Conservation (phyloP, 2,888 invertebrate genomes). For the Alentia gelatinosa region DNA sequence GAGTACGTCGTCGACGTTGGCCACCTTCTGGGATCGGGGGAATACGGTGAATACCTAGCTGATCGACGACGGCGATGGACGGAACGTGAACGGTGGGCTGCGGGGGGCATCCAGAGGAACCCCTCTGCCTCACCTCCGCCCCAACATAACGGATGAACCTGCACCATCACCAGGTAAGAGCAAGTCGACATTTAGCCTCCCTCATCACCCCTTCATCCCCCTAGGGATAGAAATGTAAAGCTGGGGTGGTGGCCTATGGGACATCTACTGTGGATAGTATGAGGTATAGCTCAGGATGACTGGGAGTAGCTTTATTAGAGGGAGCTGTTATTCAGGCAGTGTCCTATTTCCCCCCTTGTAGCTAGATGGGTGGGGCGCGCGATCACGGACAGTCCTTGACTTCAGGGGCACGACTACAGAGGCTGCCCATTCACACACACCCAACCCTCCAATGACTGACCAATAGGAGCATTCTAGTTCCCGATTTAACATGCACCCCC, state of each 20-base stretch:
- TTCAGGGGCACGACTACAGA: background rate
- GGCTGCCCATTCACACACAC: background rate
- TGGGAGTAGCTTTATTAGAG: background rate
- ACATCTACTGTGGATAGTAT: no score
- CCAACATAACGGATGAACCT: background rate
- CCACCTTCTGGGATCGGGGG: background rate
- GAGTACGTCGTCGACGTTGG: background rate
- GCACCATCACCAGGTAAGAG: background rate
- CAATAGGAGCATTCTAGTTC: background rate
- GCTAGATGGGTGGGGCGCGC: background rate
- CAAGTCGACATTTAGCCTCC: background rate
- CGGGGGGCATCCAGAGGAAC: background rate
- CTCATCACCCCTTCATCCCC: background rate
- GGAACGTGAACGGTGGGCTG: background rate
- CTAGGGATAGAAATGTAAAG: background rate
- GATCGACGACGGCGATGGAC: background rate
- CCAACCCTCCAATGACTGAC: background rate
- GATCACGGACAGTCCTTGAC: background rate
- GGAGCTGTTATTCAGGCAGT: background rate
- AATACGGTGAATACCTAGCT: background rate
- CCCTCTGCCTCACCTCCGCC: background rate
- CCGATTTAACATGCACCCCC: no score
- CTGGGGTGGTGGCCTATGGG: background rate
- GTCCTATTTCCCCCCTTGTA: slow-evolving; percentile 7
- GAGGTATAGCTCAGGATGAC: no score